Conservation (phyloP, 2,888 invertebrate genomes). For the Odontocolon sp. region DNA sequence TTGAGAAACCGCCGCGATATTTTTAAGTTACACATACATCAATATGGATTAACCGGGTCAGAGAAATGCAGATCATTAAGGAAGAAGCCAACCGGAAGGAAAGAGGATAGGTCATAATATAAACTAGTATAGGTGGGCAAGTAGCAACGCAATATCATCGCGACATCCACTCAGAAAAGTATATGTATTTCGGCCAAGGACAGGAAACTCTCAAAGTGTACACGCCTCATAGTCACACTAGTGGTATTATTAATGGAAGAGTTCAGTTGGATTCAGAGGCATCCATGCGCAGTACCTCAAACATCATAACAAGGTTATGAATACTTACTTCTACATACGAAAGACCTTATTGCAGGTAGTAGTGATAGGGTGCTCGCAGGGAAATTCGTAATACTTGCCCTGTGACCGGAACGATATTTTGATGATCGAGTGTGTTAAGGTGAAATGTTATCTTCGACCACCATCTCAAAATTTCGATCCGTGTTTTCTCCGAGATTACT, state of each 20-base stretch:
- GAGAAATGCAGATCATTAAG: background rate
- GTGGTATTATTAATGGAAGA: constrained; percentile 69
- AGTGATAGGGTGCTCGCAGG: background rate
- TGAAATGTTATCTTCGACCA: too few relatives aligned
- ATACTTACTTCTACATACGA: too few relatives aligned
- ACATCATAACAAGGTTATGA: too few relatives aligned
- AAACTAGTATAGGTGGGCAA: constrained; percentile 35
- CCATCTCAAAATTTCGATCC: too few relatives aligned
- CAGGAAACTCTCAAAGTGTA: constrained; percentile 55
- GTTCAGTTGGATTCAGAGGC: constrained; percentile 64
- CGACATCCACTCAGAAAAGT: constrained; percentile 52
- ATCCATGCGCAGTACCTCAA: constrained; percentile 49
- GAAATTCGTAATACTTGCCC: constrained; percentile 52
- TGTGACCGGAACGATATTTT: constrained; percentile 64
- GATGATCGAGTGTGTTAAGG: constrained; percentile 55
- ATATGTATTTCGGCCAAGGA: constrained; percentile 70
- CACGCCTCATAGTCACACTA: constrained; percentile 52
- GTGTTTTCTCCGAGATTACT: too few relatives aligned
- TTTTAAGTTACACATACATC: too few relatives aligned
- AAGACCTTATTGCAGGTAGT: too few relatives aligned
- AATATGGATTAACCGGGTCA: too few relatives aligned
- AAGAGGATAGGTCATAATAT: constrained; percentile 10
- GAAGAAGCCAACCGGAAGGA: constrained; percentile 11
- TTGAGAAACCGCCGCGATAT: too few relatives aligned
- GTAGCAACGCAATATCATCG: constrained; percentile 33